Percentiles rank a stretch among this genome's conserved stretches.
Conservation (phyloP, 2,888 invertebrate genomes). For the Caenorhabditis becei region DNA sequence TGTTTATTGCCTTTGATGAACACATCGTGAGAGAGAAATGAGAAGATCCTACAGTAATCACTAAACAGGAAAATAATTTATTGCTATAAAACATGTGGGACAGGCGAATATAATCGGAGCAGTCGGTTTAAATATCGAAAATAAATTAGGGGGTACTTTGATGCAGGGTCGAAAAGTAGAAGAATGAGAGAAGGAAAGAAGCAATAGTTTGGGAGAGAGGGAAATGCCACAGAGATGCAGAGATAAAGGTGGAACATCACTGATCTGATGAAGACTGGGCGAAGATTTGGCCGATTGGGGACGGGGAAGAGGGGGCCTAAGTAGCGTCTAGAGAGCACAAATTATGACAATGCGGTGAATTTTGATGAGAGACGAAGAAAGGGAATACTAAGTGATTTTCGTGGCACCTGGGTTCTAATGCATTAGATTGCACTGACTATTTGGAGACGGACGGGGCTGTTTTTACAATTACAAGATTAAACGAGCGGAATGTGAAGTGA, state of each 20-base stretch:
- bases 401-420: conserved; percentile 39
- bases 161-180: no score
- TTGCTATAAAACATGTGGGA: conserved; percentile 48
- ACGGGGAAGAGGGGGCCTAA: neutral
- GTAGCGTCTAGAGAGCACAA: conserved; percentile 21
- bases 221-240: conserved; percentile 44
- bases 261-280: conserved; percentile 34
- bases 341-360: conserved; percentile 40
- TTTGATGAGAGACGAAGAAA: neutral
- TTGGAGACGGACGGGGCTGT: neutral
- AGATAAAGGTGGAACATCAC: conserved; percentile 33
- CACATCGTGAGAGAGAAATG: neutral
- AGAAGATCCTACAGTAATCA: neutral
- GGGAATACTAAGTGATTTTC: conserved; percentile 39
- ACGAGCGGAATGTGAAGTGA: conserved; percentile 20
- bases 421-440: conserved; percentile 26
- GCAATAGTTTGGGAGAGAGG: conserved; percentile 5
- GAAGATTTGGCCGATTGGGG: conserved; percentile 29
- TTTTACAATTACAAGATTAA: conserved; percentile 24
- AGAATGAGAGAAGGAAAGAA: conserved; percentile 12
- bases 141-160: neutral
- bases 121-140: neutral
- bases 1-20: conserved; percentile 23
- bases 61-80: conserved; percentile 53
- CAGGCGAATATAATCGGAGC: neutral